Conservation (phyloP, 2,113 vertebrate genomes). For the Brachypodius melanocephalos region DNA sequence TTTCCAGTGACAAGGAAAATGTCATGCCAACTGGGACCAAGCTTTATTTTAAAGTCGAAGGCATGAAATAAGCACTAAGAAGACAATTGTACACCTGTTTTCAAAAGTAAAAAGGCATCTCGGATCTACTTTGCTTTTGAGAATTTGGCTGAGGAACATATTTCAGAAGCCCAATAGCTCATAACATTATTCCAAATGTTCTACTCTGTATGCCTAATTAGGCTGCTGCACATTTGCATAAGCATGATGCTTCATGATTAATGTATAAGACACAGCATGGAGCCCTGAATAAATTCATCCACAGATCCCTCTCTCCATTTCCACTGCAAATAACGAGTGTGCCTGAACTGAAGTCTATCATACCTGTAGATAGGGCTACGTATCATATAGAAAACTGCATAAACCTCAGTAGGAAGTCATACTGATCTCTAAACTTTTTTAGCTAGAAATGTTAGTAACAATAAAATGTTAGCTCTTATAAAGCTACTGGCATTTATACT, state of each 20-base stretch:
- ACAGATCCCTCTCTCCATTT: neutral
- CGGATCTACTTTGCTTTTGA: conserved; percentile 67
- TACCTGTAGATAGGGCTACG: neutral
- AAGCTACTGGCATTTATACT: neutral
- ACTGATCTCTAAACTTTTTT: neutral
- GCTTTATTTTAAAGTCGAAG: conserved; percentile 68
- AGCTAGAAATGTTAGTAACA: neutral
- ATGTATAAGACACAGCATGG: conserved; percentile 70
- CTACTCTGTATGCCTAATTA: conserved; percentile 70
- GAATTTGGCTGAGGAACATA: conserved; percentile 68
- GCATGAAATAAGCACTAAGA: conserved; percentile 68
- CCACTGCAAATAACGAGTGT: conserved; percentile 39
- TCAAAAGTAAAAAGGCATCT: conserved; percentile 68
- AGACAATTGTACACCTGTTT: conserved; percentile 71
- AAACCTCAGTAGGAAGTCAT: neutral
- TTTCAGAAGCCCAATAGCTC: conserved; percentile 70
- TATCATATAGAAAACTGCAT: conserved; percentile 6
- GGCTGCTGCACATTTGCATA: conserved; percentile 69
- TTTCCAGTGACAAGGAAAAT: conserved; percentile 59
- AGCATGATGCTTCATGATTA: conserved; percentile 72
- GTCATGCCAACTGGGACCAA: conserved; percentile 62
- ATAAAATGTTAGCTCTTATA: neutral
- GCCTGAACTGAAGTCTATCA: conserved; percentile 4
- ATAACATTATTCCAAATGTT: conserved; percentile 69
- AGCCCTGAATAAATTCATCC: conserved; percentile 52